Conservation (phyloP, 2,888 invertebrate species). For the Cosmorhoe ocellata region DNA sequence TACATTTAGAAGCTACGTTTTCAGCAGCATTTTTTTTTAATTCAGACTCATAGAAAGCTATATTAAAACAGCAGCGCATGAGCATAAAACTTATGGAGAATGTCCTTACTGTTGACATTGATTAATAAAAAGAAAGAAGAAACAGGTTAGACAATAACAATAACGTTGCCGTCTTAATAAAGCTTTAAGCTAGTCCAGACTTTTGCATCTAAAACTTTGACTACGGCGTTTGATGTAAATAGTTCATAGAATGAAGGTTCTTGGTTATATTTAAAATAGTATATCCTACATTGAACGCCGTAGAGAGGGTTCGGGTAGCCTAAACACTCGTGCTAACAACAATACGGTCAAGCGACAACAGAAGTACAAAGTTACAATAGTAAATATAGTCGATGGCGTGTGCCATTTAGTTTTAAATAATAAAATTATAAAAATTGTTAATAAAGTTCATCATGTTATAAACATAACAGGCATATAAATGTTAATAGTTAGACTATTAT, state of each 20-base stretch:
- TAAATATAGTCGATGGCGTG: slow-evolving; percentile 83
- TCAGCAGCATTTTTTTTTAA: slow-evolving; percentile 11
- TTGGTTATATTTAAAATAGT: background rate
- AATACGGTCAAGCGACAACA: slow-evolving; percentile 79
- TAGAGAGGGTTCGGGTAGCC: slow-evolving; percentile 56
- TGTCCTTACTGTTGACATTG: slow-evolving; percentile 15
- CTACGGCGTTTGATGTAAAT: slow-evolving; percentile 60
- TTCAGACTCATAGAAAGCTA: slow-evolving; percentile 25
- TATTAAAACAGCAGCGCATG: slow-evolving; percentile 32
- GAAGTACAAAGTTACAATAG: slow-evolving; percentile 73
- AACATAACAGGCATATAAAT: slow-evolving; percentile 82
- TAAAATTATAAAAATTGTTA: slow-evolving; percentile 66
- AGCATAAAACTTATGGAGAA: slow-evolving; percentile 17
- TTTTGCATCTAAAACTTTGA: slow-evolving; percentile 30
- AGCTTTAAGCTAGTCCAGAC: slow-evolving; percentile 39
- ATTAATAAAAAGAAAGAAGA: slow-evolving; percentile 22
- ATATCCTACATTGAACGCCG: slow-evolving; percentile 61
- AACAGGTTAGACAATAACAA: slow-evolving; percentile 29
- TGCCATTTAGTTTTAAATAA: slow-evolving; percentile 64
- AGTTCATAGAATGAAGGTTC: slow-evolving; percentile 12
- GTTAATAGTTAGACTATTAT: slow-evolving; percentile 83
- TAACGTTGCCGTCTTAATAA: slow-evolving; percentile 43
- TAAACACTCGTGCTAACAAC: slow-evolving; percentile 78
- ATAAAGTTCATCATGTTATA: slow-evolving; percentile 81
- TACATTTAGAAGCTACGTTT: slow-evolving; percentile 1